Base-by-base conservation (phyloP, 2,888 invertebrate species). In the Pseudococcus jackbeardsleyi region DNA sequence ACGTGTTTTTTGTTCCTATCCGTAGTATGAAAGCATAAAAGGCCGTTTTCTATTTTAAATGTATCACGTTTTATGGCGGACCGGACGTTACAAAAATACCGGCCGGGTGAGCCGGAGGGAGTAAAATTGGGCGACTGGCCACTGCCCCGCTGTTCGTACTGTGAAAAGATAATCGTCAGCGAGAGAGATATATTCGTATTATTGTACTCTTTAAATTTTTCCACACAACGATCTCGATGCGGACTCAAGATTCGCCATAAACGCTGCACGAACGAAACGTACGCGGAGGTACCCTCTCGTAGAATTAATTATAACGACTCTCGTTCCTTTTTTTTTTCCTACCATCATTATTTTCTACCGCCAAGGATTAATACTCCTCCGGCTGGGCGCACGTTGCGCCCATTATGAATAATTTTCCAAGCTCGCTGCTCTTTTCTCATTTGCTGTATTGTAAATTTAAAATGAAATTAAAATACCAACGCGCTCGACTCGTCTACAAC, bases 381-480 rank as follows among this genome's bases (percentile, higher is more conserved):
- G 26, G 26, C 26, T 33, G 26, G 26, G 26, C 26, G 26, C 26
- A 33, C 26, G 26, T 33, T 33, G 22, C 12, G n/a, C 79, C 42
- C 79, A 19, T 79, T 79, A 79, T 79, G 42, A 79, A 79, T 79
- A 79, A 79, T 79, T 79, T 77, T 33, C 17, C 33, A 7, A 26
- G 77, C 77, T 77, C 26, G 17, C 39, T 72, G 33, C 68, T 33
- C 26, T 72, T 79, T 79, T 39, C 79, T 79, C 79, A 79, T 79
- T 79, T n/a, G 79, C 42, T n/a, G 42, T 42, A 79, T 39, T 79
- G 79, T 79, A 79, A 79, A 79, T 79, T 79, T 39, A 42, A 79
- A 79, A 79, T 42, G 39, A 79, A 79, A 79, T 79, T 79, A 79
- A 79, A 79, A 79, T 79, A 79, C 42, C 79, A 42, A 79, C 79